phyloP scores from a whole-genome alignment of 2,888 invertebrate genomes.

The Gymnocheta viridis region DNA sequence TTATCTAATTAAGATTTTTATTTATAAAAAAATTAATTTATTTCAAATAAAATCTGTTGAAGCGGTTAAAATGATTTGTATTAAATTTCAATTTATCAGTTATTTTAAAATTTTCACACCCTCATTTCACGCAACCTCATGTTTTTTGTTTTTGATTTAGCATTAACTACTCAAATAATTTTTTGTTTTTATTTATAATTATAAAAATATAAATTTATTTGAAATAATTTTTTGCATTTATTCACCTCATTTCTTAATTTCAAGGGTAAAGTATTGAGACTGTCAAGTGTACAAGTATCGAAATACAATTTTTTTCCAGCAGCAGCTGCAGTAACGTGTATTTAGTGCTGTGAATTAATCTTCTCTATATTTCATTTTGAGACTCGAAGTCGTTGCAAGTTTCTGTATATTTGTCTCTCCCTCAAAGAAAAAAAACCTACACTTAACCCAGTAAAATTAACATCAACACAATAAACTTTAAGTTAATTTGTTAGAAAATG shows the following conservation, averaged over 20 bases:
- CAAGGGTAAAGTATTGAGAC: conserved; percentile 64
- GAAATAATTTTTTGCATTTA: conserved; percentile 33
- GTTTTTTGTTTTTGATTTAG: conserved; percentile 44
- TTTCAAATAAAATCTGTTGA: not conserved
- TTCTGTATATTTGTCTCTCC: not conserved
- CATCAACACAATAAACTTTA: conserved; percentile 36
- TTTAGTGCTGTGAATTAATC: conserved; percentile 28
- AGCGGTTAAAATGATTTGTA: conserved; percentile 22
- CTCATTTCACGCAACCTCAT: conserved; percentile 66
- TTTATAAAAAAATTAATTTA: not conserved
- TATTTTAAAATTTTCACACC: conserved; percentile 58
- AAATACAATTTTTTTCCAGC: conserved; percentile 39
- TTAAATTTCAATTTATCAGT: conserved; percentile 53
- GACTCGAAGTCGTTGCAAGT: not conserved
- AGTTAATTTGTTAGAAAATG: conserved; percentile 54
- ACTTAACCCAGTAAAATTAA: conserved; percentile 54
- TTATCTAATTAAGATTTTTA: too few relatives aligned
- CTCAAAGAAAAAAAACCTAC: conserved; percentile 52
- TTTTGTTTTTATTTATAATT: conserved; percentile 1
- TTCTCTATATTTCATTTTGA: conserved; percentile 1
- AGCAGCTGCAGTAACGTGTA: conserved; percentile 28
- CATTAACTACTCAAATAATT: conserved; percentile 54
- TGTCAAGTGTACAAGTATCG: conserved; percentile 57
- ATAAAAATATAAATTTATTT: conserved; percentile 7
- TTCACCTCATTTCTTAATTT: conserved; percentile 68